These are phyloP conservation scores for Drosophila varians DNA, from an alignment of 1,140 invertebrate genomes.

Conservation along the genomic window DNA sequence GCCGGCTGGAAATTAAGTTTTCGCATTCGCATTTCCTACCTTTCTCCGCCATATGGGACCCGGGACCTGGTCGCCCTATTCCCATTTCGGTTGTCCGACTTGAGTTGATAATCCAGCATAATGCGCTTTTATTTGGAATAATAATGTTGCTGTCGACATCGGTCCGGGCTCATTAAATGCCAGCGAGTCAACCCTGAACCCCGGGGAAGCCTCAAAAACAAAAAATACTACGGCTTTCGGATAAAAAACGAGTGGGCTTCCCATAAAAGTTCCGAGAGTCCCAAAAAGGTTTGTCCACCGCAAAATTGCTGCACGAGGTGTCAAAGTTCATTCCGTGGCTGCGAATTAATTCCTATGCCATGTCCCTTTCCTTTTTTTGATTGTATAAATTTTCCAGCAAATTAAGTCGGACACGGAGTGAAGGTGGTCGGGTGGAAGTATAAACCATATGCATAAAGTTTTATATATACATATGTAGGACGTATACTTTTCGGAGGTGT, in stretches of 20 bases:
- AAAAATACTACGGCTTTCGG: neutral
- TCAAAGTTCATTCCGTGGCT: constrained; percentile 79
- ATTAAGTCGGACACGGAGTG: constrained; percentile 68
- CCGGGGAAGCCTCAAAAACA: constrained; percentile 4
- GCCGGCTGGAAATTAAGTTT: constrained; percentile 80
- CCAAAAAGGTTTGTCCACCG: constrained; percentile 73
- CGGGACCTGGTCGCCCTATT: constrained; percentile 8
- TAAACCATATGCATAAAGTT: constrained; percentile 16
- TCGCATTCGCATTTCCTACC: constrained; percentile 79
- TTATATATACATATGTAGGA: constrained; percentile 3
- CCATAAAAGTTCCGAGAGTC: constrained; percentile 55
- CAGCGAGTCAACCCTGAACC: constrained; percentile 24
- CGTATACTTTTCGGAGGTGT: constrained; percentile 58
- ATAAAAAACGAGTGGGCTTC: constrained; percentile 17
- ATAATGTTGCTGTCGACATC: constrained; percentile 81
- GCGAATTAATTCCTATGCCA: constrained; percentile 74
- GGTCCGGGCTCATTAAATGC: constrained; percentile 76
- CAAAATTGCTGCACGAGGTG: constrained; percentile 83
- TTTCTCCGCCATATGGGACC: constrained; percentile 46
- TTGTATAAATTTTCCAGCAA: constrained; percentile 82
- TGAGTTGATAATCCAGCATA: constrained; percentile 83
- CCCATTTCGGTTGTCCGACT: constrained; percentile 12
- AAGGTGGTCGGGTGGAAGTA: constrained; percentile 5
- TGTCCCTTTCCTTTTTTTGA: constrained; percentile 51
- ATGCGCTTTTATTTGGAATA: constrained; percentile 83